Percentiles rank a stretch among this genome's conserved stretches.
Evolutionary conservation across 1,140 invertebrate species (phyloP).

Genomic region (Dendroctonus ponderosae): DNA sequence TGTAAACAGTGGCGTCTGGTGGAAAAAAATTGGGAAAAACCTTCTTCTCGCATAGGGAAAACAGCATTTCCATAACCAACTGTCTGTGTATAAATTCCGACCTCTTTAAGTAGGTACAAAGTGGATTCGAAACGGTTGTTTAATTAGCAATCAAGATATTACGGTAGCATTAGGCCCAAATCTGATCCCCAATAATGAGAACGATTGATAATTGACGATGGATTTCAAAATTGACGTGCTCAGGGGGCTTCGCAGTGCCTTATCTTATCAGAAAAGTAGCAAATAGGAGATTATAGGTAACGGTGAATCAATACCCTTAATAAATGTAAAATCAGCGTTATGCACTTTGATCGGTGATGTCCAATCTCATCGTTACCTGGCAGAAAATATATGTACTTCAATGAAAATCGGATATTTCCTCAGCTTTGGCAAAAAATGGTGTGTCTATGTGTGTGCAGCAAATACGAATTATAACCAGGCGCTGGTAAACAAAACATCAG

Average conservation of each 20-base stretch:
- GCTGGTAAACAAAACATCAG: too few species aligned
- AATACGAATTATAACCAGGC: too few species aligned
- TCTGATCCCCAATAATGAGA: constrained; percentile 2
- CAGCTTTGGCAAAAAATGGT: too few species aligned
- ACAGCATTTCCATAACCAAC: neutral
- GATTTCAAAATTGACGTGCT: constrained; percentile 2
- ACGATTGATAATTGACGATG: constrained; percentile 6
- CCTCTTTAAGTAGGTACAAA: neutral
- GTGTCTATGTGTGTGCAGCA: too few species aligned
- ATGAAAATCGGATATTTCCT: too few species aligned
- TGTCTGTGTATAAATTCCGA: neutral
- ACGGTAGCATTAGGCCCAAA: constrained; percentile 2
- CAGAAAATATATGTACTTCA: too few species aligned
- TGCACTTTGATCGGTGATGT: too few species aligned
- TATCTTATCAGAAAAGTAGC: constrained; percentile 10
- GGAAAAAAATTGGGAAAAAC: too few species aligned
- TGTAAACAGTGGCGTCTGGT: constrained; percentile 4
- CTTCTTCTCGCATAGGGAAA: neutral
- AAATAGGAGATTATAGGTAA: neutral
- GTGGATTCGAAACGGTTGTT: neutral
- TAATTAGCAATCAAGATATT: constrained; percentile 3
- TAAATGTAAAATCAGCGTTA: constrained; percentile 5
- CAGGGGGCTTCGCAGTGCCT: neutral
- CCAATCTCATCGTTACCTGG: too few species aligned
- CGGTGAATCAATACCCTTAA: constrained; percentile 6